phyloP scores from a whole-genome alignment of 2,888 invertebrate genomes.

The Caradrina kadenii region DNA sequence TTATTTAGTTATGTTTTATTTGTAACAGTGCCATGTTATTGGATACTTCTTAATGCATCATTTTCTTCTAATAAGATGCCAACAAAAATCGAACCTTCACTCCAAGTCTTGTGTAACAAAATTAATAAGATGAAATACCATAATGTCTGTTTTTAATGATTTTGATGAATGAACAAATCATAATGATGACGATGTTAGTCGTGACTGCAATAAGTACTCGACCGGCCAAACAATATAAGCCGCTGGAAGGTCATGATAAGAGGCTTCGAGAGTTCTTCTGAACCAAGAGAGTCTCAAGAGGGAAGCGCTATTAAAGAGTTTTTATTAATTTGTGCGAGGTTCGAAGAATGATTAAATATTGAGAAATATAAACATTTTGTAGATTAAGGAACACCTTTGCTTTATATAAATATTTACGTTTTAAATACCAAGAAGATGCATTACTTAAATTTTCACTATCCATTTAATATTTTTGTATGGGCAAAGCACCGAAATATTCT shows the following conservation, averaged over 20 bases:
- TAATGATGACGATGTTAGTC: slow-evolving; percentile 5
- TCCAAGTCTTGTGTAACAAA: not conserved
- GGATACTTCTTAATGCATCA: not conserved
- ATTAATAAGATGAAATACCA: not conserved
- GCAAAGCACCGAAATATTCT: not conserved
- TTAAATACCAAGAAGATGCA: slow-evolving; percentile 21
- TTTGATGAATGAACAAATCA: slow-evolving; percentile 13
- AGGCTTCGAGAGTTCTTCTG: slow-evolving; percentile 45
- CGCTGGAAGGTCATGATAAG: slow-evolving; percentile 53
- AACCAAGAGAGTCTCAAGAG: slow-evolving; percentile 46
- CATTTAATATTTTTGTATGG: slow-evolving; percentile 12
- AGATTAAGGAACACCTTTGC: slow-evolving; percentile 30
- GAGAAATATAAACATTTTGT: slow-evolving; percentile 47
- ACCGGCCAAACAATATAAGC: slow-evolving; percentile 40
- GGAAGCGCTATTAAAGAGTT: slow-evolving; percentile 52
- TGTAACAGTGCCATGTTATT: slow-evolving; percentile 12
- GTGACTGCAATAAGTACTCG: slow-evolving; percentile 30
- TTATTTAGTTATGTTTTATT: not conserved
- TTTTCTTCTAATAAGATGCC: not conserved
- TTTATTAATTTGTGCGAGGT: slow-evolving; percentile 58
- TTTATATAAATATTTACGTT: slow-evolving; percentile 40
- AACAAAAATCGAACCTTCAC: too few species aligned
- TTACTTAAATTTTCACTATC: slow-evolving; percentile 24
- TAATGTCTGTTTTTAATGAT: not conserved
- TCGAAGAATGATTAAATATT: slow-evolving; percentile 49